phyloP scores from a whole-genome alignment of 2,888 invertebrate genomes.

The Lithophane semibrunnea region DNA sequence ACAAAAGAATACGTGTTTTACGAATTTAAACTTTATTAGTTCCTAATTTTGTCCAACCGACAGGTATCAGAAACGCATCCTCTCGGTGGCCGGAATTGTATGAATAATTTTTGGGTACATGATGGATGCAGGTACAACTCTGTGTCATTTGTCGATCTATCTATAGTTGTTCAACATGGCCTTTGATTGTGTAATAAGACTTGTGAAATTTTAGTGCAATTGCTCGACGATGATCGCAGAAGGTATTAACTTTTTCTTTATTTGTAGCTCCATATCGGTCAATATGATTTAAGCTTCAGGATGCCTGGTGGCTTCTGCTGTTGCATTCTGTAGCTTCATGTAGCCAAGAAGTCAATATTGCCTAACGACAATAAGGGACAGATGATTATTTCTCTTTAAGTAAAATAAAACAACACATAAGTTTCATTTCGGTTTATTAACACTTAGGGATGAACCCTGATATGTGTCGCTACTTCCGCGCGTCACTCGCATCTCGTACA shows the following conservation, averaged over 20 bases:
- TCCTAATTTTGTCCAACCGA: too few species aligned
- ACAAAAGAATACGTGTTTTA: too few species aligned
- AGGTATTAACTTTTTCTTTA: background rate
- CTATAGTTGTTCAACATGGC: background rate
- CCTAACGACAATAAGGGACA: background rate
- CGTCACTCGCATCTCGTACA: slow-evolving; percentile 75
- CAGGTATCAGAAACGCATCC: too few species aligned
- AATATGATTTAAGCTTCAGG: background rate
- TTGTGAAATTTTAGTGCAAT: background rate
- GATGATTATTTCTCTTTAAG: background rate
- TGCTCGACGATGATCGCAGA: background rate
- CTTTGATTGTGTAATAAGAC: background rate
- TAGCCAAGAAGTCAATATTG: background rate
- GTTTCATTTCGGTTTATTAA: slow-evolving; percentile 87
- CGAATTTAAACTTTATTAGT: too few species aligned
- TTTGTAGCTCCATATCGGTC: too few species aligned
- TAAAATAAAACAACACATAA: slow-evolving; percentile 81
- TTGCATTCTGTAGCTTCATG: background rate
- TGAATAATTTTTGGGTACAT: background rate
- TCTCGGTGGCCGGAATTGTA: background rate
- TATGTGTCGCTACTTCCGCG: slow-evolving; percentile 86
- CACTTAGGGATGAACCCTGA: slow-evolving; percentile 88
- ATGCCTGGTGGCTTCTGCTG: too few species aligned
- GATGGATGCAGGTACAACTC: background rate
- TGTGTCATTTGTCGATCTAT: background rate